Evolutionary conservation across 1,140 invertebrate species (phyloP), one percentile per base, ranked within the genome.

Genomic region (Phthorimaea operculella): DNA sequence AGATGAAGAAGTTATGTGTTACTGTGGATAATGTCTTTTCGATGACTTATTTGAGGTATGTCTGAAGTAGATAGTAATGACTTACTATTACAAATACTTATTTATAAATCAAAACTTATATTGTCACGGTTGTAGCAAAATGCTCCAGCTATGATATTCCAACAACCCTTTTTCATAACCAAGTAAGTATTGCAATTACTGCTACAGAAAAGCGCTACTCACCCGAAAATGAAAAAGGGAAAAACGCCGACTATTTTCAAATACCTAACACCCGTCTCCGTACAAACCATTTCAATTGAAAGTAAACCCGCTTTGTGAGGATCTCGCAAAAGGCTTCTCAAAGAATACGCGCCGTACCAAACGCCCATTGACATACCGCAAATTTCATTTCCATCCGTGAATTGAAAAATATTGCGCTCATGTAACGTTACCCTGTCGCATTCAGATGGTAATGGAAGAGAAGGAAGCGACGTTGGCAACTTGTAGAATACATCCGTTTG

Each of bases 401-500:
- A 73, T 71, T 76, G 70, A 70, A 71, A 68, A 65, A 70, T 72
- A 69, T 68, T 65, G 60, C 64, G 58, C 62, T 60, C 60, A 66
- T 70, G 60, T 71, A 71, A 64, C 59, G 61, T 71, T 55, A 72
- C 63, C 68, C 61, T 54, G 54, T 45, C 45, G 48, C 57, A 73
- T 74, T 78, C 68, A 64, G 49, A 73, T 70, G 63, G 58, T 74
- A 78, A 80, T 79, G 64, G 64, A 66, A 66, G 55, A 59, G 62
- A 64, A 72, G 51, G 60, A 70, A 62, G 57, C 60, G 53, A 57
- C 59, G 57, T 62, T 54, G 36, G 59, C 60, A 60, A 58, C 50
- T 60, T 56, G 55, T 47, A 50, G 28, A 57, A 57, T 54, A 52
- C 60, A 55, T 54, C 53, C 51, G 11, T 50, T 64, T 56, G 47